Percentiles rank a stretch among this genome's conserved stretches.
phyloP scores from a whole-genome alignment of 2,888 invertebrate species.

The Eupsilia transversa region DNA sequence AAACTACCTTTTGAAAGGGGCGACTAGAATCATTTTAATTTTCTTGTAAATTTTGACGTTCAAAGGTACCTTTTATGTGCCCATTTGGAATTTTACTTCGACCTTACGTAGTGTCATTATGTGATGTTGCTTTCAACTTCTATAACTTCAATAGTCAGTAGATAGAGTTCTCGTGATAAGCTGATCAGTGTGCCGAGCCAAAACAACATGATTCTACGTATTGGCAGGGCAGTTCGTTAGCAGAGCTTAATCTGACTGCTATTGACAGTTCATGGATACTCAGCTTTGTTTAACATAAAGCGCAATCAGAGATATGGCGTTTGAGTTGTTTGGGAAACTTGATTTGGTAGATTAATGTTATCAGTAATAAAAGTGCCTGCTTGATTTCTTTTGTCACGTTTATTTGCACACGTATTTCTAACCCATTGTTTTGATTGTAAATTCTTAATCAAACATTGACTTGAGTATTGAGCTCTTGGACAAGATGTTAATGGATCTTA shows the following conservation, averaged over 20 bases:
- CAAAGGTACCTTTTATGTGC: too few species aligned
- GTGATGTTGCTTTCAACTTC: neutral
- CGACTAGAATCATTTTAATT: too few species aligned
- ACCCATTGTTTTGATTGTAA: neutral
- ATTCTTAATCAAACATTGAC: neutral
- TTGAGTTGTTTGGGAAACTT: constrained; percentile 11
- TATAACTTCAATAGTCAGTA: neutral
- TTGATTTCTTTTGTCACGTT: neutral
- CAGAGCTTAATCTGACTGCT: constrained; percentile 35
- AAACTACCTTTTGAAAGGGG: too few species aligned
- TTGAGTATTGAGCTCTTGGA: neutral
- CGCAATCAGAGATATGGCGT: constrained; percentile 20
- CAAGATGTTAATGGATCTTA: neutral
- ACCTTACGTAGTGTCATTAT: too few species aligned
- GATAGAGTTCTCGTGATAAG: neutral
- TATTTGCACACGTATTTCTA: neutral
- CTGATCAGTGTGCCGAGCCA: neutral
- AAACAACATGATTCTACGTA: constrained; percentile 28
- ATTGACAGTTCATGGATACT: constrained; percentile 9
- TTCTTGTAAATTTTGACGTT: too few species aligned
- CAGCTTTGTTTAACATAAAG: constrained; percentile 18
- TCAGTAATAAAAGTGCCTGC: neutral
- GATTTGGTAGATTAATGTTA: neutral
- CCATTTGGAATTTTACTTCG: too few species aligned
- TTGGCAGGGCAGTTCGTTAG: constrained; percentile 45